A percentile compares a stretch with the other conserved stretches of the same genome.
Evolutionary conservation across 2,113 vertebrate species (phyloP).

Genomic region (Cyprinodon variegatus): DNA sequence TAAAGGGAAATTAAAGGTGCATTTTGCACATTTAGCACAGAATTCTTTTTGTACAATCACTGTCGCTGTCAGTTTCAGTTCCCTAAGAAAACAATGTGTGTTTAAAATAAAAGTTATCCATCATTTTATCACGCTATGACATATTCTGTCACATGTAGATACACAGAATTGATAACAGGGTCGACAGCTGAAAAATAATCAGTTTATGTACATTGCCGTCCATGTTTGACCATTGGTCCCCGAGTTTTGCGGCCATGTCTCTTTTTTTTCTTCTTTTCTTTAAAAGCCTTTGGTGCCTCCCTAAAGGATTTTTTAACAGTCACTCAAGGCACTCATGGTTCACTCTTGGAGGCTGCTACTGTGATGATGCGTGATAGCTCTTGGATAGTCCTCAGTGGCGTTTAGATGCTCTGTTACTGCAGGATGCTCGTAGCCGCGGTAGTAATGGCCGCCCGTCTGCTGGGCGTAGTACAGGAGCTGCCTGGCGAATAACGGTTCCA

Average conservation of each 20-base stretch:
- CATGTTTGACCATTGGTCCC: constrained; percentile 19
- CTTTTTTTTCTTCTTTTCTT: not conserved
- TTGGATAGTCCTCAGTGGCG: constrained; percentile 88
- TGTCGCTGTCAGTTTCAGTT: constrained; percentile 57
- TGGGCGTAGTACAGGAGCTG: constrained; percentile 93
- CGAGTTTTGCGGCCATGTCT: not conserved
- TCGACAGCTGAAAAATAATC: constrained; percentile 18
- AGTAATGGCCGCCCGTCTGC: constrained; percentile 88
- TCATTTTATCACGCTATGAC: not conserved
- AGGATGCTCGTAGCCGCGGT: constrained; percentile 87
- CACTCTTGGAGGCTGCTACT: constrained; percentile 90
- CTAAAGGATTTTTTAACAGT: constrained; percentile 32
- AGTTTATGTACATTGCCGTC: constrained; percentile 16
- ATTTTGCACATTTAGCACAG: constrained; percentile 2
- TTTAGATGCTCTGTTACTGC: constrained; percentile 75
- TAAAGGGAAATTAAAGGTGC: not conserved
- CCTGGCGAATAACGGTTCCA: constrained; percentile 92
- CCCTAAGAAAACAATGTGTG: constrained; percentile 14
- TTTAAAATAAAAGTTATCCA: not conserved
- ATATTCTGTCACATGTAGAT: not conserved
- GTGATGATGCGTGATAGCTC: constrained; percentile 82
- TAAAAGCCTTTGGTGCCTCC: not conserved
- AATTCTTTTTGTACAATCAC: constrained; percentile 51
- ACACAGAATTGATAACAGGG: not conserved
- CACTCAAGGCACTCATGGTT: constrained; percentile 48